Percentiles rank a stretch among this genome's conserved stretches.
Conservation (phyloP, 2,113 vertebrate genomes). For the Glareola pratincola region DNA sequence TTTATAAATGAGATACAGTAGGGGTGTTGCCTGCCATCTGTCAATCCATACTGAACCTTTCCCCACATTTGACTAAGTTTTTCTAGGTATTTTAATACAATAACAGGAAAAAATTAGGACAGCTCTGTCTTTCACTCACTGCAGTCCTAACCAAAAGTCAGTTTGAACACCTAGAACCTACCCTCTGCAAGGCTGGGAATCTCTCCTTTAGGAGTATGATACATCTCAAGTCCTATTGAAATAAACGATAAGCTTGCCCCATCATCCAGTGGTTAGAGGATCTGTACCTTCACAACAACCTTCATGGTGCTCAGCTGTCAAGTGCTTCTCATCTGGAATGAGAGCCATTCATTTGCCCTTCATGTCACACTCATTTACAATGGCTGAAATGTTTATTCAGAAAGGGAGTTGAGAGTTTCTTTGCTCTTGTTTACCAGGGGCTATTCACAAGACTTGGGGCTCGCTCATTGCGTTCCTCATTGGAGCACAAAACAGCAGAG, state of each 20-base stretch:
- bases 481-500: background rate
- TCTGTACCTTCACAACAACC: background rate
- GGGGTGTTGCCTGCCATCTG: conserved; percentile 57
- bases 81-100: conserved; percentile 31
- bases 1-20: conserved; percentile 54
- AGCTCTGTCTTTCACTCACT: background rate
- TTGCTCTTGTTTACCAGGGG: conserved; percentile 13
- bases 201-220: background rate
- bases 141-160: background rate
- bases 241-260: background rate
- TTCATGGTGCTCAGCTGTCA: conserved; percentile 1
- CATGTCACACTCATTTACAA: background rate
- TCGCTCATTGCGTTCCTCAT: background rate
- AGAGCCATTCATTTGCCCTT: background rate
- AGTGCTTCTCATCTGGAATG: background rate
- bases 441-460: background rate
- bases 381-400: conserved; percentile 42
- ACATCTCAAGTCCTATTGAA: background rate
- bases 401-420: background rate
- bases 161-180: background rate
- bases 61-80: conserved; percentile 28
- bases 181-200: background rate
- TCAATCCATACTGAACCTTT: conserved; percentile 50
- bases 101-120: background rate
- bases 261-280: background rate